Evolutionary conservation across 1,140 invertebrate genomes (phyloP).

Genomic region (Sycobia sp.): DNA sequence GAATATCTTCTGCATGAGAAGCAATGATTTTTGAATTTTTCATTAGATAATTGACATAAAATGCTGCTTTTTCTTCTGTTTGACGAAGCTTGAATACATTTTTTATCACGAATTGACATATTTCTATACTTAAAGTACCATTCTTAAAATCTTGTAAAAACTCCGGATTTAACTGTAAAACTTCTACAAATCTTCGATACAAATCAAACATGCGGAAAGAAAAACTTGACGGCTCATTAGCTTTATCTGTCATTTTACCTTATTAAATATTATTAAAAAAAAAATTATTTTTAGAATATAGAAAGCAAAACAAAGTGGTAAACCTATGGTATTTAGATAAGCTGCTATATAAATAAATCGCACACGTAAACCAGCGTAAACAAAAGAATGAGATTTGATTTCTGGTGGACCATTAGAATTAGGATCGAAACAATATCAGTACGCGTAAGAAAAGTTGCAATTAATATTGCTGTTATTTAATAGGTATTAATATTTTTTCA

Average conservation of each 20-base stretch:
- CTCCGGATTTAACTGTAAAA: conserved; percentile 1
- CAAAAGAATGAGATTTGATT: too few species aligned
- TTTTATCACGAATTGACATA: background rate
- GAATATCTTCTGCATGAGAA: conserved; percentile 11
- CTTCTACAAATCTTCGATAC: conserved; percentile 22
- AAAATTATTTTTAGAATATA: too few species aligned
- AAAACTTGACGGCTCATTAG: background rate
- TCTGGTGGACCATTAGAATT: too few species aligned
- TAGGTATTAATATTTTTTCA: too few species aligned
- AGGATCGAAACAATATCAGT: too few species aligned
- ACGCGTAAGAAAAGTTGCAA: too few species aligned
- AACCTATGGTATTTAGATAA: too few species aligned
- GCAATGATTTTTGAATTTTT: conserved; percentile 7
- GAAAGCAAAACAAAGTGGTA: too few species aligned
- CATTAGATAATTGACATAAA: background rate
- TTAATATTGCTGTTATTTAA: too few species aligned
- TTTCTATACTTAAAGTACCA: background rate
- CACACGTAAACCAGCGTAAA: too few species aligned
- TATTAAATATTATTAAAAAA: too few species aligned
- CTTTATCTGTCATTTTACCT: background rate
- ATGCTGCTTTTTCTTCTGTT: background rate
- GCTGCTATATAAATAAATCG: too few species aligned
- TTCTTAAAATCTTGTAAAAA: conserved; percentile 13
- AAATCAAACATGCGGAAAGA: conserved; percentile 24
- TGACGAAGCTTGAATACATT: background rate